Evolutionary conservation across 1,140 invertebrate genomes (phyloP), one percentile per base, ranked within the genome.

Genomic region (Pachypsylla venusta): DNA sequence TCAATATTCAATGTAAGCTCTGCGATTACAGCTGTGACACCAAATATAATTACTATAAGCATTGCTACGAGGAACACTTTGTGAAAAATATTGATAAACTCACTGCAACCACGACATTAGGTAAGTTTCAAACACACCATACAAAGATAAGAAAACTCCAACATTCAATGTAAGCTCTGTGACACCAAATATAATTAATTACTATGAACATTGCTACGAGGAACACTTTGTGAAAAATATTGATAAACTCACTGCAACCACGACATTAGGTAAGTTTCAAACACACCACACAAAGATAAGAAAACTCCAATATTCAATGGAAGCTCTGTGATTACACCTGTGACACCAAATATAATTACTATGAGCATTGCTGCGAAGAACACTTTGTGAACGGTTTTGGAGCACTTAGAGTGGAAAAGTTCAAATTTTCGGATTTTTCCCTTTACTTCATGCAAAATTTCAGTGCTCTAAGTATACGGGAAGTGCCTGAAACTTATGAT

Each of bases 11-110:
- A n/a, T 48, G 42, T 19, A 5, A 48, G 22, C 42, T 48, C 4
- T 48, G 42, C 42, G 42, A 48, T n/a, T n/a, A 4, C n/a, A 10
- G 7, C 42, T 48, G 16, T 22, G n/a, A 10, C 7, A 48, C 16
- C 42, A 5, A 48, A 22, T 48, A 10, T 48, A 22, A 48, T 22
- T 19, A 10, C 4, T 48, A 48, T 19, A 48, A 48, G n/a, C 42
- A 48, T 48, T 48, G 42, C 42, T 48, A 48, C 42, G 42, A 48
- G 42, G 16, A 4, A n/a, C 42, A 48, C 22, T 22, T 48, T n/a
- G 7, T 5, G 42, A 4, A 48, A 4, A 48, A 48, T 22, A 7
- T 48, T n/a, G 42, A 48, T 22, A 48, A 19, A n/a, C 16, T 48
- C 7, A 48, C n/a, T n/a, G n/a, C n/a, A n/a, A n/a, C 42, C 42